A percentile compares a stretch with the other conserved stretches of the same genome.
These are phyloP conservation scores for Cetonia aurata DNA, from an alignment of 2,888 invertebrate species.

Conservation along the genomic window DNA sequence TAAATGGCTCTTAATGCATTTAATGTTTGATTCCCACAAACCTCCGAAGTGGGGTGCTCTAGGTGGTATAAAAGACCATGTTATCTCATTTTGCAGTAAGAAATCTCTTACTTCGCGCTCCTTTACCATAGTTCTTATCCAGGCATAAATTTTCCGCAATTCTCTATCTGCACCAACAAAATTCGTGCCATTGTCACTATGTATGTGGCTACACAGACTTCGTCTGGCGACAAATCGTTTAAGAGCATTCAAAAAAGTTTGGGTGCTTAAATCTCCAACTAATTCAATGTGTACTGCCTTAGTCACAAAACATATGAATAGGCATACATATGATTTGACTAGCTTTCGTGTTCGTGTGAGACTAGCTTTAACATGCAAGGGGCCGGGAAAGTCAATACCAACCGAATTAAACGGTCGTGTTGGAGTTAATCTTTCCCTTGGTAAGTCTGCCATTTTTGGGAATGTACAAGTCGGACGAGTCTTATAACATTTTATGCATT, in stretches of 20 bases:
- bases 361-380: conserved; percentile 44
- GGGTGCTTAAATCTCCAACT: conserved; percentile 38
- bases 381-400: conserved; percentile 50
- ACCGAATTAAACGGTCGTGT: conserved; percentile 48
- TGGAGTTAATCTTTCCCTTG: not conserved
- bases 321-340: conserved; percentile 52
- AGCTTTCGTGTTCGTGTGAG: conserved; percentile 46
- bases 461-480: not conserved
- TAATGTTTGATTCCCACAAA: conserved; percentile 44
- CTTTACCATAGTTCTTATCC: not conserved
- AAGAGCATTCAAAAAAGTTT: conserved; percentile 30
- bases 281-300: too few species aligned
- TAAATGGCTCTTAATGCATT: conserved; percentile 41
- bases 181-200: conserved; percentile 44
- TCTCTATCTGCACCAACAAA: conserved; percentile 37
- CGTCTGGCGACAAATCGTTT: conserved; percentile 44
- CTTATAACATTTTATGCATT: conserved; percentile 16
- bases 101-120: not conserved
- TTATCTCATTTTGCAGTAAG: conserved; percentile 3
- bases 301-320: conserved; percentile 54
- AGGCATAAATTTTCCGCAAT: conserved; percentile 26
- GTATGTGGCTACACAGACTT: conserved; percentile 29
- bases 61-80: conserved; percentile 40
- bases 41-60: conserved; percentile 46
- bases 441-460: conserved; percentile 31